These are phyloP conservation scores for Caenorhabditis remanei DNA, from an alignment of 1,140 invertebrate genomes.

Conservation along the genomic window DNA sequence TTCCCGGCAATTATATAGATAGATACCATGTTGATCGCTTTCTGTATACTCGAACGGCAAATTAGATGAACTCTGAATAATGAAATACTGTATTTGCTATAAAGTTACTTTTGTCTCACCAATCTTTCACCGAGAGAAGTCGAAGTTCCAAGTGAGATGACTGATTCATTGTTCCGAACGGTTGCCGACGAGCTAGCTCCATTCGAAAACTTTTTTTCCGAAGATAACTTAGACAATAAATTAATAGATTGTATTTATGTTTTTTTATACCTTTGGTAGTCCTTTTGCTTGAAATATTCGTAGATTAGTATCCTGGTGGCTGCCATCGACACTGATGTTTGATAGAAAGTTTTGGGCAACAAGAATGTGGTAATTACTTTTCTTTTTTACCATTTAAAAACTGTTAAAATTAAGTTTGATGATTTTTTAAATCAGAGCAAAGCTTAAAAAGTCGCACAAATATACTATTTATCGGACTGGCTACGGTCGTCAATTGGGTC, in stretches of 20 bases:
- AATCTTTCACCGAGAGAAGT: conserved; percentile 16
- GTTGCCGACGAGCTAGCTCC: neutral
- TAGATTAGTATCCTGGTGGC: conserved; percentile 9
- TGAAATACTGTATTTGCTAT: neutral
- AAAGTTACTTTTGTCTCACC: neutral
- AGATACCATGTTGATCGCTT: neutral
- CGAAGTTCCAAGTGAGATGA: conserved; percentile 15
- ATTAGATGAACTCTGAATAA: conserved; percentile 13
- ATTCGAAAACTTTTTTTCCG: conserved; percentile 30
- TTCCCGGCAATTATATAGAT: neutral
- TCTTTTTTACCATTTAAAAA: conserved; percentile 44
- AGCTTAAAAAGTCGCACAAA: too few species aligned
- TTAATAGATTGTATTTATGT: neutral
- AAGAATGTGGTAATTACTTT: conserved; percentile 46
- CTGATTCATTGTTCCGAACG: conserved; percentile 18
- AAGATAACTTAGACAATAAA: neutral
- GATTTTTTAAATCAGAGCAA: too few species aligned
- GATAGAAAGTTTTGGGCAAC: conserved; percentile 40
- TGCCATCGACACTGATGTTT: conserved; percentile 40
- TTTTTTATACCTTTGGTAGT: conserved; percentile 6
- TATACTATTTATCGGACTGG: neutral
- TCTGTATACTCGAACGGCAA: neutral
- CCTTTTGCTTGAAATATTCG: conserved; percentile 21
- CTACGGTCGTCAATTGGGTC: neutral
- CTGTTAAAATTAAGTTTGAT: too few species aligned